Base-by-base conservation (phyloP, 2,888 invertebrate genomes). In the Chrysomela aeneicollis region DNA sequence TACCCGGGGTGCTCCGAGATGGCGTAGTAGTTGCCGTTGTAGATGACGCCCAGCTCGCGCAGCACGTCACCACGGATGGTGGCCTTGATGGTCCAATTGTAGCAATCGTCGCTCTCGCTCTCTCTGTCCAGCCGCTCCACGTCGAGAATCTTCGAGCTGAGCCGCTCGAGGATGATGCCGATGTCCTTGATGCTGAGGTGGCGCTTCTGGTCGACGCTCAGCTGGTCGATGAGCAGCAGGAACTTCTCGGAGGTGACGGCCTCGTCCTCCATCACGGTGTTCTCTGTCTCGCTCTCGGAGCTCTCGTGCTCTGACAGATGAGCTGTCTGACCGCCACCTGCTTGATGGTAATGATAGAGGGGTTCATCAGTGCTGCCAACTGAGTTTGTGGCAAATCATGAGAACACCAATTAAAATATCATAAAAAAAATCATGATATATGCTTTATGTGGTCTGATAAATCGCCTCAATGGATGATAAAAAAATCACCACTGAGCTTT, bases 21-120 rank as follows among this genome's bases (percentile, higher is more conserved):
- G 75, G 94, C 94, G 85, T 96, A 96, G 84, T 95, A 96, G 85
- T 95, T 95, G 70, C 95, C 95, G 84, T 95, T 95, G 85, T 96
- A 96, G 81, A 96, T 94, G 75, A 96, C 94, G 70, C 96, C 96
- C 70, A 96, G 87, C 84, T 96, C 95, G 64, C 95, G 88, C 77
- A 96, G 85, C 76, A 94, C 93, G 84, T 95, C 95, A 59, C 96
- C 96, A 68, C 94, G 87, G 81, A 96, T 95, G 76, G 95, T 93
- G 77, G 96, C 96, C 84, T 95, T 95, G 85, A 96, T 96, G 83
- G 95, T 95, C 96, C 96, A 96, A 84, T 95, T 95, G 87, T 94
- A 94, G 82, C 94, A 94, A 84, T 95, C 95, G 83, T 94, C 94
- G 82, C 93, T 93, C 83, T 95, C 95, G 75, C 92, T 92, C 83